Percentiles rank a stretch among this genome's conserved stretches.
Evolutionary conservation across 2,888 invertebrate species (phyloP).

Genomic region (Netelia inedita): DNA sequence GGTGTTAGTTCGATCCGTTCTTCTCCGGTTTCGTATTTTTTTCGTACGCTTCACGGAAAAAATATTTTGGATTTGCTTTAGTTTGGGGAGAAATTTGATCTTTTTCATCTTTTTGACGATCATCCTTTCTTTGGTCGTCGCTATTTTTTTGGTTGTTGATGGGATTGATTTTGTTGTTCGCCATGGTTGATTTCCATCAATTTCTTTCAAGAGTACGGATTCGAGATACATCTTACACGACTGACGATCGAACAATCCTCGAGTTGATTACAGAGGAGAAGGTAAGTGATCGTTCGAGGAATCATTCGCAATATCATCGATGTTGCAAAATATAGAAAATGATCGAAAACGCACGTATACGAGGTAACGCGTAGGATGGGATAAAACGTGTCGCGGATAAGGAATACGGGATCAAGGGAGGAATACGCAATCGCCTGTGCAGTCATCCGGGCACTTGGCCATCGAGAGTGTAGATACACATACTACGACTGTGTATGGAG

Average conservation of each 20-base stretch:
- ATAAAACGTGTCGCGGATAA: constrained; percentile 62
- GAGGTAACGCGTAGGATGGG: neutral
- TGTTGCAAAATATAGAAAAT: neutral
- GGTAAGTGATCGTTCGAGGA: neutral
- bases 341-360: constrained; percentile 8
- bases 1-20: constrained; percentile 75
- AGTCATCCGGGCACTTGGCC: constrained; percentile 42
- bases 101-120: too few species aligned
- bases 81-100: neutral
- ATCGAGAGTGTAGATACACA: constrained; percentile 45
- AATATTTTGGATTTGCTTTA: neutral
- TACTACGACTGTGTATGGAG: constrained; percentile 10
- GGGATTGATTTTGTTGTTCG: too few species aligned
- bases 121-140: too few species aligned
- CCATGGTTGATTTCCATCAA: too few species aligned
- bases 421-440: constrained; percentile 49
- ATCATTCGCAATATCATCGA: neutral
- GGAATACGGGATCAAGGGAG: constrained; percentile 40
- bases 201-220: too few species aligned
- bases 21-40: constrained; percentile 15
- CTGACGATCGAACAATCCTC: too few species aligned
- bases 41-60: too few species aligned
- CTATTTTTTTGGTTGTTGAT: too few species aligned
- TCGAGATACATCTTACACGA: too few species aligned
- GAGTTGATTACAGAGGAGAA: too few species aligned